phyloP scores from a whole-genome alignment of 2,797 vertebrate genomes.

The Danio kyathit region DNA sequence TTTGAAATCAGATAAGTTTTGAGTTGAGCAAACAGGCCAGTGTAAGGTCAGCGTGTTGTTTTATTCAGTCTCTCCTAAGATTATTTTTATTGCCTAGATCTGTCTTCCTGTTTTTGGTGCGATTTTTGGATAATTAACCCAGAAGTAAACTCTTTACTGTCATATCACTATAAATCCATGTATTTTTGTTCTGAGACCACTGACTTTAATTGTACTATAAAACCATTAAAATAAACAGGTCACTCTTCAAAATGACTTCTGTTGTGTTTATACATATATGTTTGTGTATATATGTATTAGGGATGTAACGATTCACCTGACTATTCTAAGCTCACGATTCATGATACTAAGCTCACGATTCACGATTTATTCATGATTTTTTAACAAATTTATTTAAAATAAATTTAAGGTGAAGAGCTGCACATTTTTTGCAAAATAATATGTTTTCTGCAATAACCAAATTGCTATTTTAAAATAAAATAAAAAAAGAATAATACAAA shows the following conservation, averaged over 20 bases:
- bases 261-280: too few relatives aligned
- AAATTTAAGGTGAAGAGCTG: too few relatives aligned
- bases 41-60: conserved; percentile 37
- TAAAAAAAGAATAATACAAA: too few relatives aligned
- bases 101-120: conserved; percentile 41
- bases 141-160: neutral
- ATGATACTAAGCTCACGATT: too few relatives aligned
- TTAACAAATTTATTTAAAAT: too few relatives aligned
- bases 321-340: too few relatives aligned
- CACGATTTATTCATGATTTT: too few relatives aligned
- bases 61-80: conserved; percentile 23
- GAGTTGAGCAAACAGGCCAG: conserved; percentile 34
- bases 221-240: neutral
- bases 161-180: neutral
- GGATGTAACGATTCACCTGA: too few relatives aligned
- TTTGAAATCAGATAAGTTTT: conserved; percentile 61
- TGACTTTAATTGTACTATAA: neutral
- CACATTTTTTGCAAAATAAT: too few relatives aligned
- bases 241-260: neutral
- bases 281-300: too few relatives aligned
- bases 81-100: conserved; percentile 33
- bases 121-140: neutral
- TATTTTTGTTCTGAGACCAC: neutral
- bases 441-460: too few relatives aligned
- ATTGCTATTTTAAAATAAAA: too few relatives aligned